Percentiles rank a stretch among this genome's conserved stretches.
Conservation (phyloP, 2,797 vertebrate genomes). For the Coregonus suidteri region DNA sequence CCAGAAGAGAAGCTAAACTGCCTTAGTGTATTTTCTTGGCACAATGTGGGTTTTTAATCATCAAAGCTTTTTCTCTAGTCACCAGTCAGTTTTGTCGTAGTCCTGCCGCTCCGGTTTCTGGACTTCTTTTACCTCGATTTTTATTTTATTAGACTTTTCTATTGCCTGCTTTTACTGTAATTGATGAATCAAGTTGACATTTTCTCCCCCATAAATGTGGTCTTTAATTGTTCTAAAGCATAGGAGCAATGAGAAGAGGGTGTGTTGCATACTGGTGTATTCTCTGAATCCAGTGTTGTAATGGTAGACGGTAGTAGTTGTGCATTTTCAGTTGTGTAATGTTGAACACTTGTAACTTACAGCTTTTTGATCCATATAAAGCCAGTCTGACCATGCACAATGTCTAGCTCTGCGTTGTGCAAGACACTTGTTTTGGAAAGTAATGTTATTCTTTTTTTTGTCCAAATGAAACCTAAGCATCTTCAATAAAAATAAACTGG, state of each 20-base stretch:
- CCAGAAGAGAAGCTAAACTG: neutral
- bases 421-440: neutral
- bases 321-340: slow-evolving; percentile 29
- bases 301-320: slow-evolving; percentile 25
- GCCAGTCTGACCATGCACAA: neutral
- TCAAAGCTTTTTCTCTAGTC: slow-evolving; percentile 1
- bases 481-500: slow-evolving; percentile 26
- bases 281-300: neutral
- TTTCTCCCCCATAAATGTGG: neutral
- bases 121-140: neutral
- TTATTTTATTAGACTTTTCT: neutral
- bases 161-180: neutral
- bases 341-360: slow-evolving; percentile 20
- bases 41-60: neutral
- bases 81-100: neutral
- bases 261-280: slow-evolving; percentile 2
- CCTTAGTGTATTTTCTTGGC: neutral
- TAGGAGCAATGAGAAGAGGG: neutral
- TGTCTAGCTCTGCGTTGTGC: neutral
- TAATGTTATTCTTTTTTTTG: slow-evolving; percentile 31
- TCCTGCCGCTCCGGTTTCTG: neutral
- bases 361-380: slow-evolving; percentile 9
- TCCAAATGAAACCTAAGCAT: slow-evolving; percentile 27
- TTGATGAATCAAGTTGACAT: neutral
- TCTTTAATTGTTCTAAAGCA: neutral